A percentile compares a stretch with the other conserved stretches of the same genome.
Evolutionary conservation across 2,797 vertebrate species (phyloP).

Genomic region (Enteromius unitaeniatus): DNA sequence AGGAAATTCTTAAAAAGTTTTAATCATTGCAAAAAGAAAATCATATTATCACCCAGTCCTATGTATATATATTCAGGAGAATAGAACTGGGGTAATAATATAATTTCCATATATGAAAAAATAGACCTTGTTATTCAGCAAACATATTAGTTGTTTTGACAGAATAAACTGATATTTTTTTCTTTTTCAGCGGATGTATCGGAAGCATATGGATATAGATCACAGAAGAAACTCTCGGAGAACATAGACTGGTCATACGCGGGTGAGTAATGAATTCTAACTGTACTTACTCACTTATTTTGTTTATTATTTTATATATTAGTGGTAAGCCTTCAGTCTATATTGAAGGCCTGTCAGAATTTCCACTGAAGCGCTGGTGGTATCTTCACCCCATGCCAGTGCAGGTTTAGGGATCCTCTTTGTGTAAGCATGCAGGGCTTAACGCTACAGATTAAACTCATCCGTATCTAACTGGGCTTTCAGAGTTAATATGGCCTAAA

Average conservation of each 20-base stretch:
- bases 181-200: conserved; percentile 77
- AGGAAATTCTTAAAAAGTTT: no score
- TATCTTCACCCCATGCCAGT: neutral
- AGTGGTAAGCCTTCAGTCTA: neutral
- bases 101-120: neutral
- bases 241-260: conserved; percentile 97
- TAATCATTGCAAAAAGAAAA: neutral
- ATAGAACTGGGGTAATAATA: no score
- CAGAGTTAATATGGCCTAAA: conserved; percentile 35
- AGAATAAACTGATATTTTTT: conserved; percentile 58
- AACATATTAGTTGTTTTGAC: neutral
- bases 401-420: conserved; percentile 27
- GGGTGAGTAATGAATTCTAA: conserved; percentile 75
- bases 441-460: conserved; percentile 39
- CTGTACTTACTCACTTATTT: neutral
- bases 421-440: conserved; percentile 44
- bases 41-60: neutral
- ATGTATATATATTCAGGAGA: no score
- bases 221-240: conserved; percentile 90
- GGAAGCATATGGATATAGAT: conserved; percentile 86
- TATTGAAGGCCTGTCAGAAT: neutral
- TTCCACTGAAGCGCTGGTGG: neutral
- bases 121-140: neutral
- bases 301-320: no score
- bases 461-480: conserved; percentile 39